phyloP scores from a whole-genome alignment of 2,888 invertebrate species.

The Athalia cordata region DNA sequence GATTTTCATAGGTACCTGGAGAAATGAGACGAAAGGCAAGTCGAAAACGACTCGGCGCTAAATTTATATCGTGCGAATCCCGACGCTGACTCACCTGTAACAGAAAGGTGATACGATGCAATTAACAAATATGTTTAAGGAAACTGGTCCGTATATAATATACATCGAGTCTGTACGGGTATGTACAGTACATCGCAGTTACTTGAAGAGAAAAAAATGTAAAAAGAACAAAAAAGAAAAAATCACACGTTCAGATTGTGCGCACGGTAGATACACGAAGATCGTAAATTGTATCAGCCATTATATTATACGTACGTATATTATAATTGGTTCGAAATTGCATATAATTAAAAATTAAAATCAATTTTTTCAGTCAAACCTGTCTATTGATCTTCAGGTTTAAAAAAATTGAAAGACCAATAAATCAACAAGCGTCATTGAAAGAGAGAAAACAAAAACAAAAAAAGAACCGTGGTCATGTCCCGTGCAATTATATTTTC shows the following conservation, averaged over 20 bases:
- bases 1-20: background rate
- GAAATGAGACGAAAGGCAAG: background rate
- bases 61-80: constrained; percentile 38
- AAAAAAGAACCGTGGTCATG: too few species aligned
- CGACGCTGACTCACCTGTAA: constrained; percentile 37
- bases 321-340: too few species aligned
- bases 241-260: background rate
- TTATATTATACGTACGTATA: too few species aligned
- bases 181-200: background rate
- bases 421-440: too few species aligned
- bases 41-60: too few species aligned
- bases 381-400: too few species aligned
- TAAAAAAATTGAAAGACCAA: too few species aligned
- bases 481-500: too few species aligned
- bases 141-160: constrained; percentile 30
- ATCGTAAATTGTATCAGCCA: background rate
- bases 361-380: too few species aligned
- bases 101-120: constrained; percentile 36
- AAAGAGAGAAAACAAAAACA: too few species aligned
- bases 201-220: background rate
- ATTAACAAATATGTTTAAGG: constrained; percentile 37
- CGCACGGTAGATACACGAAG: background rate
- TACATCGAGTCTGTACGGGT: background rate
- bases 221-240: background rate
- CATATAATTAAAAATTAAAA: too few species aligned